These are phyloP conservation scores for Enteromius fasciolatus DNA, from an alignment of 2,797 vertebrate genomes.

Conservation along the genomic window DNA sequence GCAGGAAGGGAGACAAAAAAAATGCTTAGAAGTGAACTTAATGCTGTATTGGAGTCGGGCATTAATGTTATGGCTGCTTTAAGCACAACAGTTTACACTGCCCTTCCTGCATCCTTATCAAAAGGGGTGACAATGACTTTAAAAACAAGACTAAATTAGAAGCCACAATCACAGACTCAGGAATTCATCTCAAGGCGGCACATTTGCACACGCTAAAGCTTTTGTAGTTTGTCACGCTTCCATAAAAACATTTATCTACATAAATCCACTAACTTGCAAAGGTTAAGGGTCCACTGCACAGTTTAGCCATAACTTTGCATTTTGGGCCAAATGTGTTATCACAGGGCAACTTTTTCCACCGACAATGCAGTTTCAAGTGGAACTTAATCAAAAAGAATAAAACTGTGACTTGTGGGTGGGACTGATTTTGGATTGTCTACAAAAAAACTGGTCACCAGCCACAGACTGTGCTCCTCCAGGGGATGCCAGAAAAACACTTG, in stretches of 20 bases:
- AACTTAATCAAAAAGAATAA: background rate
- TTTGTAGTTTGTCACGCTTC: background rate
- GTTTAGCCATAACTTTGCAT: background rate
- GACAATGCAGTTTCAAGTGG: background rate
- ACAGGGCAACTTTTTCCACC: background rate
- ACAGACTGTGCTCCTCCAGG: background rate
- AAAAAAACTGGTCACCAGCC: background rate
- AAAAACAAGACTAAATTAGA: background rate
- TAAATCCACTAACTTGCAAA: background rate
- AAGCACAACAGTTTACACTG: background rate
- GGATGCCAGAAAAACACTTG: background rate
- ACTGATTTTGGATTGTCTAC: background rate
- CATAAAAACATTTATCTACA: background rate
- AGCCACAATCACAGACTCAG: background rate
- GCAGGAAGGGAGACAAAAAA: background rate
- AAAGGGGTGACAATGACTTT: background rate
- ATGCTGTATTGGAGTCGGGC: background rate
- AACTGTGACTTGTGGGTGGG: background rate
- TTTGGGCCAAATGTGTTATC: too few relatives aligned
- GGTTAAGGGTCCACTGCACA: background rate
- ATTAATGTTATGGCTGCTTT: background rate
- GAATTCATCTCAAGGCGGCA: background rate
- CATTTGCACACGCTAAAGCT: background rate
- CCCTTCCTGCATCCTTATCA: background rate
- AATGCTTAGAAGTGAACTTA: background rate